Percentiles rank a stretch among this genome's conserved stretches.
Conservation (phyloP, 2,888 invertebrate species). For the Tipula unca region DNA sequence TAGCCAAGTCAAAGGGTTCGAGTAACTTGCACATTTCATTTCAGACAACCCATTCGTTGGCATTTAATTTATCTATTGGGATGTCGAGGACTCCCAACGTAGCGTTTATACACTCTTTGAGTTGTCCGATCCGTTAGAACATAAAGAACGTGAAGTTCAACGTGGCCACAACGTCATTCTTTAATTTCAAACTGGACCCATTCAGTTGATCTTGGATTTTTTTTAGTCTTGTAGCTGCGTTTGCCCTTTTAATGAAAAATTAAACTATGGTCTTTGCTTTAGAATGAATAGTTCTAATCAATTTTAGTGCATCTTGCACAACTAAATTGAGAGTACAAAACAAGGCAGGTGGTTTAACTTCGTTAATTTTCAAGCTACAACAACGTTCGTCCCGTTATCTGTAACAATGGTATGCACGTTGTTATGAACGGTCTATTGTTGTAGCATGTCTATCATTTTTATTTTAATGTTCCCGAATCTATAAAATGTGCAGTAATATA, state of each 20-base stretch:
- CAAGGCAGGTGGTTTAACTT: conserved; percentile 27
- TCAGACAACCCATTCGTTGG: conserved; percentile 25
- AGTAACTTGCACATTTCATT: too few species aligned
- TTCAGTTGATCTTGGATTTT: too few species aligned
- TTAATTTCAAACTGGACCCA: conserved; percentile 23
- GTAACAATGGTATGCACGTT: too few species aligned
- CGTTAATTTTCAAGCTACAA: conserved; percentile 27
- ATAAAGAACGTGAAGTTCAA: too few species aligned
- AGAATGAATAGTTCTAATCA: conserved; percentile 19
- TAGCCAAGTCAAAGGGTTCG: too few species aligned
- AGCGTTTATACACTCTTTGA: conserved; percentile 28
- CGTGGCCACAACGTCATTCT: conserved; percentile 29
- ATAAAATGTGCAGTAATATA: not conserved
- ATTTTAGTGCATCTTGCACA: conserved; percentile 22
- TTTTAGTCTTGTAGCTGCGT: too few species aligned
- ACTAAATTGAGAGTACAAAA: conserved; percentile 27
- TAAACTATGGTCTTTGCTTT: conserved; percentile 9
- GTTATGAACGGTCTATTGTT: too few species aligned
- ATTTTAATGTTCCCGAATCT: too few species aligned
- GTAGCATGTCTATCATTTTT: too few species aligned
- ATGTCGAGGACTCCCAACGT: conserved; percentile 25
- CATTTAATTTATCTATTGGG: conserved; percentile 25
- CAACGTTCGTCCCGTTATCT: conserved; percentile 27
- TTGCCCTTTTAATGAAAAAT: too few species aligned
- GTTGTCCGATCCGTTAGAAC: too few species aligned